A percentile compares a stretch with the other conserved stretches of the same genome.
Conservation (phyloP, 37 sponge, comb jelly and placozoan genomes). For the Cliona cf. orientalis region DNA sequence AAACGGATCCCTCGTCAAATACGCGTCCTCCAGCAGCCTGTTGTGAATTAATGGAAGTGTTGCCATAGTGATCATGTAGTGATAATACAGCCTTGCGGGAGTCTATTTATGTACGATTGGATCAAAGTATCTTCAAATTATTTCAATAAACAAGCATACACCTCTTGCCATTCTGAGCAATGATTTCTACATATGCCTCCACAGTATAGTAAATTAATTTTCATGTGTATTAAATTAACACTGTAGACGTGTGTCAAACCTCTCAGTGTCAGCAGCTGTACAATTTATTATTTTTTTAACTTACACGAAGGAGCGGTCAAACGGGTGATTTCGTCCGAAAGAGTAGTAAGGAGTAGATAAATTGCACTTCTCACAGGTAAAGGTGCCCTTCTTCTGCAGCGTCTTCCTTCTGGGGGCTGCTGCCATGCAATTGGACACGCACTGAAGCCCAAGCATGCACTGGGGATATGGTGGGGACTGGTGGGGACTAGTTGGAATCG, state of each 20-base stretch:
- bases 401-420: neutral
- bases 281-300: constrained; percentile 2
- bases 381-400: constrained; percentile 52
- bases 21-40: constrained; percentile 77
- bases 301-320: constrained; percentile 63
- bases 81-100: no score
- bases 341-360: constrained; percentile 50
- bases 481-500: neutral
- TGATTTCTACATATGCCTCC: no score
- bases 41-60: no score
- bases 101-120: no score
- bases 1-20: constrained; percentile 75
- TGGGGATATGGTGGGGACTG: neutral
- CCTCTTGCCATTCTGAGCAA: no score
- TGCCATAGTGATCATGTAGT: no score
- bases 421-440: constrained; percentile 2
- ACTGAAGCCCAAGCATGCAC: neutral
- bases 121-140: no score
- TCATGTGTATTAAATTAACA: no score
- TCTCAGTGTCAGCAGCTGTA: no score
- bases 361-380: constrained; percentile 54
- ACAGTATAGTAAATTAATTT: no score
- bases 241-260: no score
- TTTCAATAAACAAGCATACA: no score
- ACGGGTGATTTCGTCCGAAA: constrained; percentile 55